Evolutionary conservation across 1,140 invertebrate genomes (phyloP), one percentile per base, ranked within the genome.

Genomic region (Euura lappo): DNA sequence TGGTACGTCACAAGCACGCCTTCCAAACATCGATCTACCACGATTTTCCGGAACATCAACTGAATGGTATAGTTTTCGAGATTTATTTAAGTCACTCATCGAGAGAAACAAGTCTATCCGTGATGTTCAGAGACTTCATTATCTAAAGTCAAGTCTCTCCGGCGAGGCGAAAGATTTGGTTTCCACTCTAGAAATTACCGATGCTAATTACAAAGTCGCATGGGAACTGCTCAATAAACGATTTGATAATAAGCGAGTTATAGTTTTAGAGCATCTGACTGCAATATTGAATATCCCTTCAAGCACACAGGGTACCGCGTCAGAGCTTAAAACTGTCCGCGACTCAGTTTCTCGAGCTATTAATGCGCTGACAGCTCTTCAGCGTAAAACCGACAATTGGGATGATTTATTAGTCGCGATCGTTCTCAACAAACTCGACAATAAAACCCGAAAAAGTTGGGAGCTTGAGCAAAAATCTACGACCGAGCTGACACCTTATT

Each of bases 241-340:
- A n/a, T 88, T 81, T 70, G 80, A 86, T 13, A 84, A 85, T 72
- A 81, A 81, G 72, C 45, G 80, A 65, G 44, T 84, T 46, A 83
- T 84, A 42, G 73, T 84, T 11, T 77, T 82, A 45, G 79, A 78
- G 28, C 81, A 87, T 72, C 76, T 85, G n/a, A 75, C 77, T n/a
- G 45, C 78, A 79, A 65, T 83, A 72, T 0, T 79, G 60, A 47
- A 71, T 45, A 45, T 77, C 10, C 70, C 74, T 44, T 7, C 43
- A 10, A 28, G 81, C 43, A 65, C 13, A 3, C 75, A 72, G 70
- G 77, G 79, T 64, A 70, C 77, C 7, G 4, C 72, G 6, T n/a
- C 51, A 65, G 70, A 45, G 45, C 28, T 81, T 6, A 65, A 76
- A 11, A 65, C 72, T 7, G 69, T 80, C 10, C 44, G 73, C 2